These are phyloP conservation scores for Peromyscus attwateri DNA, from an alignment of 2,797 vertebrate genomes.

Conservation along the genomic window DNA sequence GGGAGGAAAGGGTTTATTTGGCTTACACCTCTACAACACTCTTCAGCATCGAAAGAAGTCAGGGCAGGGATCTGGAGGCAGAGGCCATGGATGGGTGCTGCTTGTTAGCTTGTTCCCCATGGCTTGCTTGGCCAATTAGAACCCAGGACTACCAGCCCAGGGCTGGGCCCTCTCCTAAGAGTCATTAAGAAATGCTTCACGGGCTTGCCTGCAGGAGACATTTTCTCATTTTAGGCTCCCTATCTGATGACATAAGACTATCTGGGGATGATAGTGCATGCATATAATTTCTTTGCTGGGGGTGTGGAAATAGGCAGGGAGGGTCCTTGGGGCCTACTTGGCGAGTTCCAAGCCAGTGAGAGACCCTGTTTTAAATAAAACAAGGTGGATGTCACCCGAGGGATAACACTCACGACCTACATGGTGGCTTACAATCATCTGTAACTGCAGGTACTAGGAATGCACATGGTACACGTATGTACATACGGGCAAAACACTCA, in stretches of 20 bases:
- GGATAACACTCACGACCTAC: no score
- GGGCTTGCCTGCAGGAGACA: not conserved
- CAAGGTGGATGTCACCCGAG: not conserved
- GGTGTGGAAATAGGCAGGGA: not conserved
- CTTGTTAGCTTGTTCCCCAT: not conserved
- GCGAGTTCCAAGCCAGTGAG: not conserved
- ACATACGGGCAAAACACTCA: not conserved
- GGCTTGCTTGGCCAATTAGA: not conserved
- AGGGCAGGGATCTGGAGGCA: not conserved
- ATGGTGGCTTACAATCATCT: not conserved
- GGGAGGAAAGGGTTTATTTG: not conserved
- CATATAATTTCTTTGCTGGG: not conserved
- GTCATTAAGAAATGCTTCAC: not conserved
- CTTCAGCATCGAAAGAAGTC: not conserved
- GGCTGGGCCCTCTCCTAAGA: not conserved
- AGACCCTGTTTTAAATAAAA: not conserved
- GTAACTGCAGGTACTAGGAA: not conserved
- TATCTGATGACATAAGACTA: not conserved
- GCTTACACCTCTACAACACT: not conserved
- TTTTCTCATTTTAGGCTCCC: not conserved
- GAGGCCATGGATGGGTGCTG: not conserved
- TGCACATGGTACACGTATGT: not conserved
- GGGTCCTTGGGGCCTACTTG: not conserved
- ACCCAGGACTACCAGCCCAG: not conserved
- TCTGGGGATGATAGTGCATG: not conserved